phyloP scores from a whole-genome alignment of 2,888 invertebrate genomes.

The Athalia rosae region DNA sequence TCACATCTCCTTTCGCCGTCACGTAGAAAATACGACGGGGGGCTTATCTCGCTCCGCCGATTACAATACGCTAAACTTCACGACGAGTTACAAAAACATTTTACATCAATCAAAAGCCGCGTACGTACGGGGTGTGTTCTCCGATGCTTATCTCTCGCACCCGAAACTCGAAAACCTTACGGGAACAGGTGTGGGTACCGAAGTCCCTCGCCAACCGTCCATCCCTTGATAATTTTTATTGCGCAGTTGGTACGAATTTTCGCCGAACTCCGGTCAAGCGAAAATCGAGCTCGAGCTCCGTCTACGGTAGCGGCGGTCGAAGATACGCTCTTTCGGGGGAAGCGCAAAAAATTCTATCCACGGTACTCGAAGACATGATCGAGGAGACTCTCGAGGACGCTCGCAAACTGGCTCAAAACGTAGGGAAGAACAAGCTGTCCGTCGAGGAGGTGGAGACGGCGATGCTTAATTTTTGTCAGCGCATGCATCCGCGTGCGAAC shows the following conservation, averaged over 20 bases:
- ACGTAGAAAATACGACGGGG: constrained; percentile 32
- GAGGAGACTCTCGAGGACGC: constrained; percentile 68
- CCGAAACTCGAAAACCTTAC: background rate
- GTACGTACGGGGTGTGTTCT: background rate
- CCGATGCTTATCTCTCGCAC: constrained; percentile 4
- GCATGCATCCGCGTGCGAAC: constrained; percentile 50
- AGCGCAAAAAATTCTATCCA: constrained; percentile 64
- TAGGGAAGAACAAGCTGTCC: constrained; percentile 65
- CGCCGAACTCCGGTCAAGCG: constrained; percentile 22
- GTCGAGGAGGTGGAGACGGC: constrained; percentile 66
- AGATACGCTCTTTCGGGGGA: constrained; percentile 62
- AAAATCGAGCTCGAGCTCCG: background rate
- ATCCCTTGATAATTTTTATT: background rate
- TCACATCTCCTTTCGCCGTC: constrained; percentile 11
- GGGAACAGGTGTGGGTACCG: too few relatives aligned
- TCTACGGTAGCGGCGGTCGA: constrained; percentile 54
- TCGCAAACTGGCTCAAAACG: constrained; percentile 62
- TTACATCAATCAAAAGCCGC: constrained; percentile 33
- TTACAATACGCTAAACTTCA: constrained; percentile 18
- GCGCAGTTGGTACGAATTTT: background rate
- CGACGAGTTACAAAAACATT: constrained; percentile 32
- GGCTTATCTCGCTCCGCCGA: constrained; percentile 40
- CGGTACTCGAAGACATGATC: constrained; percentile 67
- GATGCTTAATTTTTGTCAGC: constrained; percentile 65
- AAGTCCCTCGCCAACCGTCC: background rate